A percentile compares a stretch with the other conserved stretches of the same genome.
phyloP scores from a whole-genome alignment of 2,797 vertebrate genomes.

The Pipistrellus kuhlii region DNA sequence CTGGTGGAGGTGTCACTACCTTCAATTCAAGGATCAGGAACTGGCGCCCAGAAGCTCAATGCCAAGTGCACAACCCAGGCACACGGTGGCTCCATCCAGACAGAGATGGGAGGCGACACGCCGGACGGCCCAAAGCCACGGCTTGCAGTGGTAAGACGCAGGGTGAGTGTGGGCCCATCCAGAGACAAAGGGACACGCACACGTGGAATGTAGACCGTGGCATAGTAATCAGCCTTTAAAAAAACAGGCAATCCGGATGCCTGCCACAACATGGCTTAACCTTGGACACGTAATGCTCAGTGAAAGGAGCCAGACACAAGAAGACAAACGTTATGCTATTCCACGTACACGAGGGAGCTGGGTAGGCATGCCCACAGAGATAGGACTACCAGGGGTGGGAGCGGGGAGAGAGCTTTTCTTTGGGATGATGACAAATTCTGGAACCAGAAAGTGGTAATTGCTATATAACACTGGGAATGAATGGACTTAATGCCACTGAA shows the following conservation, averaged over 20 bases:
- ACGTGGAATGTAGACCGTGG: rapidly evolving
- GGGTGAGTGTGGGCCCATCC: background rate
- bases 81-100: background rate
- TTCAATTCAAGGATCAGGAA: background rate
- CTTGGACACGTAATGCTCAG: background rate
- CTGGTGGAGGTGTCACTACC: rapidly evolving
- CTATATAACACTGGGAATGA: background rate
- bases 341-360: background rate
- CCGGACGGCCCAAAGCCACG: background rate
- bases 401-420: background rate
- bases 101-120: rapidly evolving
- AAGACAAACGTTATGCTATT: background rate
- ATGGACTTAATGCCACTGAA: background rate
- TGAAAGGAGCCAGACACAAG: background rate
- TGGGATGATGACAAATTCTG: background rate
- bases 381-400: background rate
- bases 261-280: background rate
- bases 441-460: too few species aligned
- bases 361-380: background rate
- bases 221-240: background rate
- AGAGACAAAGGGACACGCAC: background rate
- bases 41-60: too few species aligned
- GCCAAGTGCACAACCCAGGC: background rate
- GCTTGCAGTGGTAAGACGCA: background rate
- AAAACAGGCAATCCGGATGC: background rate